Conservation (phyloP, 2,888 invertebrate genomes). For the Tenthredo scrophulariae region DNA sequence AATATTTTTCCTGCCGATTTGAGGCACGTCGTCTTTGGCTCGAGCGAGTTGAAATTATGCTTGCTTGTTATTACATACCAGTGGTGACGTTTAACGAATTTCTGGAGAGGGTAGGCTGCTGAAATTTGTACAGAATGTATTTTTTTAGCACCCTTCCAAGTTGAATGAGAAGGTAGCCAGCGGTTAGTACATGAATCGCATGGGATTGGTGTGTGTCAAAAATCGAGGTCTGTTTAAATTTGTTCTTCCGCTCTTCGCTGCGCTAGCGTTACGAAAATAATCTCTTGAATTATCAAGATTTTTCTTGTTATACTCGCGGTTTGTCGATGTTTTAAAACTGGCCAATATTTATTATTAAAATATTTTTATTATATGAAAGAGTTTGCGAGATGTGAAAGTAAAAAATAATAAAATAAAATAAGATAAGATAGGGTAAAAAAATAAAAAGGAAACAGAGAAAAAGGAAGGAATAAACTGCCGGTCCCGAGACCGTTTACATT, state of each 20-base stretch:
- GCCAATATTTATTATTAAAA: background rate
- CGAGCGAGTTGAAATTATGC: background rate
- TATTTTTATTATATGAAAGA: background rate
- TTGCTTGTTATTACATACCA: background rate
- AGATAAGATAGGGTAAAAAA: background rate
- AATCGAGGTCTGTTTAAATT: background rate
- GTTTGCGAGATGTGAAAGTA: conserved; percentile 31
- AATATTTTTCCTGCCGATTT: background rate
- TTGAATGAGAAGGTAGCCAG: conserved; percentile 23
- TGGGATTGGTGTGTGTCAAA: conserved; percentile 17
- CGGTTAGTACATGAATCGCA: conserved; percentile 24
- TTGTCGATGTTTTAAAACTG: background rate
- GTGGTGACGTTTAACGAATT: background rate
- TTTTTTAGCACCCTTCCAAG: background rate
- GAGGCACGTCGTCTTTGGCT: background rate
- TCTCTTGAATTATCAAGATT: background rate
- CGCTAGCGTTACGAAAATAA: conserved; percentile 19
- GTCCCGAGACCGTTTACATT: conserved; percentile 69
- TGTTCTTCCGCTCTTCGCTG: background rate
- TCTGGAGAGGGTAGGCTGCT: background rate
- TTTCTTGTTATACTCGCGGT: background rate
- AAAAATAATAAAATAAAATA: conserved; percentile 26
- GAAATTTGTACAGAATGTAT: background rate
- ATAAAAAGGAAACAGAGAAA: background rate
- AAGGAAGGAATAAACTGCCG: conserved; percentile 22